phyloP scores from a whole-genome alignment of 2,797 vertebrate genomes.

The Neosilurus hyrtlii region DNA sequence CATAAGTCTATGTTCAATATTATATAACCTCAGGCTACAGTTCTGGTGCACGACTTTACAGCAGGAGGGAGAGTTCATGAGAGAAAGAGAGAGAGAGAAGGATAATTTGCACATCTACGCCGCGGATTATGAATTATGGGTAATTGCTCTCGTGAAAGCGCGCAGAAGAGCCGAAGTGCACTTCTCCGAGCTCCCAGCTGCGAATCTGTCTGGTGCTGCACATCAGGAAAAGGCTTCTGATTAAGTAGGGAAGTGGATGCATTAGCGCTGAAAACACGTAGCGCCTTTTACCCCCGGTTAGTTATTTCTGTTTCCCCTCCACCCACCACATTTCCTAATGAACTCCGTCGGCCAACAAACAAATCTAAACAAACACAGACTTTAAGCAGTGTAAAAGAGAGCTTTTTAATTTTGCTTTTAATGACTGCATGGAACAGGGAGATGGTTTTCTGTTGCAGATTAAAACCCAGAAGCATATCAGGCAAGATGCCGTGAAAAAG shows the following conservation, averaged over 20 bases:
- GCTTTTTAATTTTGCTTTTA: not conserved
- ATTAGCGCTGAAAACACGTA: not conserved
- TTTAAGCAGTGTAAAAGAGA: not conserved
- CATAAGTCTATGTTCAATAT: slow-evolving; percentile 1
- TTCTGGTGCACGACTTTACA: not conserved
- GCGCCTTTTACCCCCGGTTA: not conserved
- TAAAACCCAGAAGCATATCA: not conserved
- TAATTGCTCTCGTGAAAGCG: not conserved
- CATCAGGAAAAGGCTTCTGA: not conserved
- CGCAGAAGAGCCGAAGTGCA: not conserved
- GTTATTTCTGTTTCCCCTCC: not conserved
- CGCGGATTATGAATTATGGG: not conserved
- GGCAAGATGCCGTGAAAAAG: not conserved
- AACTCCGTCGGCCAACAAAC: not conserved
- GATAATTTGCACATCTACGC: not conserved
- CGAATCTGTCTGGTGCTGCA: not conserved
- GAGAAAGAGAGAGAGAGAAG: not conserved
- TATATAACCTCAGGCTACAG: slow-evolving; percentile 18
- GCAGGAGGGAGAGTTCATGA: not conserved
- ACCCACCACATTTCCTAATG: not conserved
- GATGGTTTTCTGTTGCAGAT: not conserved
- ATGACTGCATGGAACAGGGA: no score
- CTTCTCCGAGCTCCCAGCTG: not conserved
- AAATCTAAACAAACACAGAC: not conserved
- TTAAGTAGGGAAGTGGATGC: not conserved